Base-by-base conservation (phyloP, 2,113 vertebrate genomes). In the Caretta caretta region DNA sequence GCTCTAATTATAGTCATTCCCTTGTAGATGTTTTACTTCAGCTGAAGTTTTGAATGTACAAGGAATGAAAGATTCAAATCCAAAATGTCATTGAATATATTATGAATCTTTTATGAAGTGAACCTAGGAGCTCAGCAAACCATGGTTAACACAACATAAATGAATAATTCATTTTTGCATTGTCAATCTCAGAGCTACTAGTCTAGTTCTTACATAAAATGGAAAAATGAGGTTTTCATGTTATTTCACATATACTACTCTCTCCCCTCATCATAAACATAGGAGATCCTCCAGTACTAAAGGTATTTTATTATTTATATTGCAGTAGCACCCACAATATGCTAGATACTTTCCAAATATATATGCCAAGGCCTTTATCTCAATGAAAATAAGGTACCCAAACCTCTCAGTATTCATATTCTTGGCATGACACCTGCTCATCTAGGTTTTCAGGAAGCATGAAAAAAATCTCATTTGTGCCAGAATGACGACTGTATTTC, bases 131-230 rank as follows among this genome's bases (percentile, higher is more conserved):
- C 85, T n/a, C 46, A 65, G 56, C 12, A 95, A 93, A 79, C 4
- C 46, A 94, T 31, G 79, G 80, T 90, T 95, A 96, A 87, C 20
- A 27, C 49, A 91, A 79, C 38, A 89, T 57, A 87, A 94, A 87
- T 0, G 2, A 0, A 1, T 65, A 90, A 88, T 87, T 35, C 11
- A 50, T 69, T 92, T 69, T 88, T 69, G 29, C 76, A 42, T 79
- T 5, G 3, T 69, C 92, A 51, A 89, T 42, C 69, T 93, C 54
- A 78, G 51, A 95, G 85, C 11, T 88, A 54, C n/a, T 48, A 92
- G 31, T n/a, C 69, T 48, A 51, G 76, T 14, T 79, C 20, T 59
- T 92, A 57, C 48, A 88, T 2, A 87, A 56, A 84, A 48, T 1
- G 0, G 8, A 3, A 6, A 29, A 3, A 38, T 38, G 19, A 90